Conservation (phyloP, 2,113 vertebrate species). For the Rhinoderma darwinii region DNA sequence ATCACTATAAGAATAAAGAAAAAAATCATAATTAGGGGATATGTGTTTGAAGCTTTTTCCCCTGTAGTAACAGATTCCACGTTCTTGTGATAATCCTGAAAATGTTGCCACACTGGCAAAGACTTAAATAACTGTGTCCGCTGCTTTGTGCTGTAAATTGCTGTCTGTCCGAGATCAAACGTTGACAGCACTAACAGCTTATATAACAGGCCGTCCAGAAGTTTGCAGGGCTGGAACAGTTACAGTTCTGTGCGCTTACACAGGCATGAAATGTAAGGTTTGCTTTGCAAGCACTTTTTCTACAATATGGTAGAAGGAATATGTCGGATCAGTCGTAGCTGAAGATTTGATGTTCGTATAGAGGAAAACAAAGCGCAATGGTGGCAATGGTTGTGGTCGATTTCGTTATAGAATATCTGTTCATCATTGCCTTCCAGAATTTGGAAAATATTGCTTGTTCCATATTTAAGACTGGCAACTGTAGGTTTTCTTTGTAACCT, state of each 20-base stretch:
- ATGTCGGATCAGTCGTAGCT: not conserved
- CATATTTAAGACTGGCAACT: not conserved
- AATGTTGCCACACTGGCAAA: not conserved
- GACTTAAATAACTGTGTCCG: not conserved
- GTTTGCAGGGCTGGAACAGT: not conserved
- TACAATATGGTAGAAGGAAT: not conserved
- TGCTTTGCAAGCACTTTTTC: not conserved
- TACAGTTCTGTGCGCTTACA: not conserved
- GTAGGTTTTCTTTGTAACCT: not conserved
- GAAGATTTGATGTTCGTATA: not conserved
- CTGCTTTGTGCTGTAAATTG: slow-evolving; percentile 21
- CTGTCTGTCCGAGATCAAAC: not conserved
- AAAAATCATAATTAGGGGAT: not conserved
- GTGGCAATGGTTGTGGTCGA: not conserved
- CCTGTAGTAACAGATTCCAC: not conserved
- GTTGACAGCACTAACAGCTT: not conserved
- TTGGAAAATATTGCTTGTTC: not conserved
- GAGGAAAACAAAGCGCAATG: not conserved
- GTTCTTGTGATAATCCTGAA: not conserved
- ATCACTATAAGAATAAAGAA: not conserved
- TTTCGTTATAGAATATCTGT: not conserved
- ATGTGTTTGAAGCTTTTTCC: not conserved
- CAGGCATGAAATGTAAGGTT: not conserved
- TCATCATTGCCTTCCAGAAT: not conserved
- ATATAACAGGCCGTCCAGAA: not conserved